A percentile compares a stretch with the other conserved stretches of the same genome.
Conservation (phyloP, 1,140 invertebrate species). For the Lycorma delicatula region DNA sequence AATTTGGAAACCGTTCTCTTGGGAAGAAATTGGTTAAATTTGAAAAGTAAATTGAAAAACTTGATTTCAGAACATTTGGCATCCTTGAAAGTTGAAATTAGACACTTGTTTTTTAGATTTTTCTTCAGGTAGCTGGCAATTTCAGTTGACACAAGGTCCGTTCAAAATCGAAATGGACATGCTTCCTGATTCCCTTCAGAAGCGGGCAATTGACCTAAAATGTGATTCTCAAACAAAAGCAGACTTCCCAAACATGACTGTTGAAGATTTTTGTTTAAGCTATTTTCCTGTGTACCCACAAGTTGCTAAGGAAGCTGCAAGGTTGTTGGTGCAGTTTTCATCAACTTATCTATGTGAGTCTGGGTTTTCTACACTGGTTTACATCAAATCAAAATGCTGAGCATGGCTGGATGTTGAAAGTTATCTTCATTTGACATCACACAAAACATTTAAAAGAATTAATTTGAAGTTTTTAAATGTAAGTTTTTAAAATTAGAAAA, state of each 20-base stretch:
- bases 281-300: constrained; percentile 13
- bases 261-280: constrained; percentile 8
- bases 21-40: too few relatives aligned
- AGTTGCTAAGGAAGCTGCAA: constrained; percentile 7
- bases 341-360: constrained; percentile 17
- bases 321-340: constrained; percentile 13
- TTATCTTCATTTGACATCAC: too few relatives aligned
- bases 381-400: constrained; percentile 15
- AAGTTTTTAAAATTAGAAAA: too few relatives aligned
- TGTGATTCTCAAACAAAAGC: constrained; percentile 1
- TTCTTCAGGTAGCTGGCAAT: neutral
- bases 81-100: neutral
- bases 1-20: too few relatives aligned
- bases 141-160: neutral
- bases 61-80: constrained; percentile 1
- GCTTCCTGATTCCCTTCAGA: neutral
- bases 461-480: too few relatives aligned
- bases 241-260: neutral
- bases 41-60: constrained; percentile 6
- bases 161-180: constrained; percentile 5
- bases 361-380: constrained; percentile 15
- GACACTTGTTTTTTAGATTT: constrained; percentile 7
- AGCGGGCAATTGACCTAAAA: neutral
- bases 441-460: too few relatives aligned
- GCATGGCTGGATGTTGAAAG: constrained; percentile 10